Evolutionary conservation across 2,113 vertebrate species (phyloP), one percentile per base, ranked within the genome.

Genomic region (Oryctolagus cuniculus): DNA sequence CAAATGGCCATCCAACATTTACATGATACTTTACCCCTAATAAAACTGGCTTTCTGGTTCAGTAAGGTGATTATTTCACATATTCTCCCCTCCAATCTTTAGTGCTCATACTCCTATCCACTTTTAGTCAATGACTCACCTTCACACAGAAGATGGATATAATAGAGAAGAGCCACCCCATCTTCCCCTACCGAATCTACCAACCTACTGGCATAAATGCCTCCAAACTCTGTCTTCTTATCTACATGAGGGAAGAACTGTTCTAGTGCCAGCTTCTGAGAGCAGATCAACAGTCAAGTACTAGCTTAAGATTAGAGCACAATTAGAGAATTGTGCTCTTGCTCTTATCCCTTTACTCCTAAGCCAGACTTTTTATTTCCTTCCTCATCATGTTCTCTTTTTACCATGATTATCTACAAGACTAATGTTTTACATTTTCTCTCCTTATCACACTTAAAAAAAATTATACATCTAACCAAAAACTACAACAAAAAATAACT

Each of bases 381-480:
- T 87, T 12, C 12, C 82, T 90, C 38, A 69, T 44, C 22, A 29
- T 61, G 90, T 93, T 85, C 53, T 82, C 78, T 92, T 85, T 89
- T 67, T 79, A 80, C 58, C 61, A 82, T 75, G 61, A 74, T 63
- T 29, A 90, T 87, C 81, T 75, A 72, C 66, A 74, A 22, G 29
- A 55, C 64, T 83, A 88, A 87, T 10, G 87, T 74, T 90, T 86
- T 64, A 74, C 3, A 58, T 34, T 61, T 53, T 90, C 29, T 87
- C 22, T 86, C 7, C 29, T 75, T 69, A 73, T 80, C n/a, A 73
- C 10, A 67, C 19, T 44, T 34, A 29, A 79, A 64, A 31, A n/a
- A 81, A 87, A 58, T 31, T 10, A 29, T 44, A 49, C 31, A 88
- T 55, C 19, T 64, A 24, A 78, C 83, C 38, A 74, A 67, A 63